Conservation (phyloP, 2,113 vertebrate genomes). For the Heterotis niloticus region DNA sequence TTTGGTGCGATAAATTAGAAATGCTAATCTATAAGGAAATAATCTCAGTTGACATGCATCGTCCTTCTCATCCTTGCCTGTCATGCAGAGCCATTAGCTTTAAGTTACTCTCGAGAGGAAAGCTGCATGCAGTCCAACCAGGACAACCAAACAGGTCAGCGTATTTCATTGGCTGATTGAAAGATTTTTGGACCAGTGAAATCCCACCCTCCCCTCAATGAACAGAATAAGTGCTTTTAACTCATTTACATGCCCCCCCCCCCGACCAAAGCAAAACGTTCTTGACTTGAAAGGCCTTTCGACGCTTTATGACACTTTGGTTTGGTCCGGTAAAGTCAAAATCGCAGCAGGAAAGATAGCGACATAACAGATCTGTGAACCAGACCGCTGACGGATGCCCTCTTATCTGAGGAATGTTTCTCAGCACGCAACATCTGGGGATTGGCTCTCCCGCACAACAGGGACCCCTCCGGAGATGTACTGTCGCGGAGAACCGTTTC, state of each 20-base stretch:
- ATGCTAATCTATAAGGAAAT: slow-evolving; percentile 27
- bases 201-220: slow-evolving; percentile 10
- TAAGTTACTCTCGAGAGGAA: slow-evolving; percentile 19
- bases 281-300: neutral
- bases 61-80: slow-evolving; percentile 4
- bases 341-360: neutral
- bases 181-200: neutral
- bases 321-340: slow-evolving; percentile 13
- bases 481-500: neutral
- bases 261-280: neutral
- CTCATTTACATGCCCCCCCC: neutral
- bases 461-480: slow-evolving; percentile 16
- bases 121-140: slow-evolving; percentile 10
- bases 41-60: slow-evolving; percentile 29
- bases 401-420: slow-evolving; percentile 19
- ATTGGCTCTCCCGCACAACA: neutral
- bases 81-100: slow-evolving; percentile 25
- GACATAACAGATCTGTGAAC: neutral
- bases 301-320: slow-evolving; percentile 12
- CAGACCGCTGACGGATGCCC: slow-evolving; percentile 4
- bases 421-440: slow-evolving; percentile 2
- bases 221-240: neutral
- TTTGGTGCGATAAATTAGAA: slow-evolving; percentile 36
- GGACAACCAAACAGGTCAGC: slow-evolving; percentile 11
- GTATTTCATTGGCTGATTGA: slow-evolving; percentile 28